Evolutionary conservation across 23 tunicate species (phyloP).

Genomic region (Styela plicata): DNA sequence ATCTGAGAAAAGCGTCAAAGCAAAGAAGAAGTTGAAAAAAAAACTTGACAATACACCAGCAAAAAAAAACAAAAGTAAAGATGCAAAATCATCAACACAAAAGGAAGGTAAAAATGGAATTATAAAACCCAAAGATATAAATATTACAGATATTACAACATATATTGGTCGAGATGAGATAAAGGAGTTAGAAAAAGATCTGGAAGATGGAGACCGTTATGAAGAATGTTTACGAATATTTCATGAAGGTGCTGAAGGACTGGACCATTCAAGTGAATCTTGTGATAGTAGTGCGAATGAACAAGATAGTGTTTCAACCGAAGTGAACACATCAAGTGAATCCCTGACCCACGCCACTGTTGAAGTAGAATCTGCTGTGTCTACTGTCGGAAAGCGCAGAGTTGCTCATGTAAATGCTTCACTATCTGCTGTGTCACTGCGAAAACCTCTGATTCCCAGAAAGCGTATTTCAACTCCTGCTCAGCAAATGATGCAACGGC

Average conservation of each 20-base stretch:
- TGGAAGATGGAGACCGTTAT: conserved; percentile 28
- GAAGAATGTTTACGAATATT: conserved; percentile 67
- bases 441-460: conserved; percentile 34
- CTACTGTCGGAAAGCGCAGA: conserved; percentile 38
- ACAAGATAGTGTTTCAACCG: neutral
- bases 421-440: conserved; percentile 38
- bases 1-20: too few species aligned
- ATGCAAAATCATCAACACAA: neutral
- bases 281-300: neutral
- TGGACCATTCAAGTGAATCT: neutral
- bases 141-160: conserved; percentile 19
- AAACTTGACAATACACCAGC: neutral
- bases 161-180: conserved; percentile 59
- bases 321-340: neutral
- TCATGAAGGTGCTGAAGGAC: conserved; percentile 29
- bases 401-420: conserved; percentile 54
- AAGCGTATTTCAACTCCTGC: conserved; percentile 54
- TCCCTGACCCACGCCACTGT: neutral
- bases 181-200: conserved; percentile 46
- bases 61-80: too few species aligned
- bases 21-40: neutral
- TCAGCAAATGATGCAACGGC: conserved; percentile 66
- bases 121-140: conserved; percentile 15
- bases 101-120: neutral
- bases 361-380: neutral